Conservation (phyloP, 2,113 vertebrate genomes). For the Actenoides hombroni region DNA sequence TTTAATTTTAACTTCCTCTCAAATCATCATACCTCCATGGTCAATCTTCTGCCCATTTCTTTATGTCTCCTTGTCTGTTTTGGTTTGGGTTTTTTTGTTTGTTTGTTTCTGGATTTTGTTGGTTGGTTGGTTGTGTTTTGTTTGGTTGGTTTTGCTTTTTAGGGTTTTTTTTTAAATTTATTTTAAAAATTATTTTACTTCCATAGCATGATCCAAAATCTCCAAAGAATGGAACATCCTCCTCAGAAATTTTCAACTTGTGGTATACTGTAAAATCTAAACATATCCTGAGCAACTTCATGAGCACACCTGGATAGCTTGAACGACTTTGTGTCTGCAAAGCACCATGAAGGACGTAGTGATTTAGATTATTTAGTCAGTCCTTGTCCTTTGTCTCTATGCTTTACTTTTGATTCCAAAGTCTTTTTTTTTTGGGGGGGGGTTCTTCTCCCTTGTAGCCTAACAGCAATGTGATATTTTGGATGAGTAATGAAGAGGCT, state of each 20-base stretch:
- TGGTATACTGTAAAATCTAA: neutral
- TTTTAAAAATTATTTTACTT: neutral
- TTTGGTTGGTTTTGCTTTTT: neutral
- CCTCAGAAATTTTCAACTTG: neutral
- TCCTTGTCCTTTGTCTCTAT: neutral
- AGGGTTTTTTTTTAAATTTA: too few species aligned
- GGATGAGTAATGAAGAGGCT: neutral
- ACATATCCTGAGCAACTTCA: neutral
- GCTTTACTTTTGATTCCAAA: neutral
- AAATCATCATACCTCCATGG: neutral
- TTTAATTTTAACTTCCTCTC: slow-evolving; percentile 45
- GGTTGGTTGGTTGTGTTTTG: neutral
- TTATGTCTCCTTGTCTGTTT: neutral
- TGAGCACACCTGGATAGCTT: neutral
- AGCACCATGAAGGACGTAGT: neutral
- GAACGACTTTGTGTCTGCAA: neutral
- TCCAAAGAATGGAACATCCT: neutral
- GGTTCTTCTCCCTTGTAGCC: neutral
- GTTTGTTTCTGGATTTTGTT: neutral
- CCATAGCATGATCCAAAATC: neutral
- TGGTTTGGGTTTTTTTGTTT: too few species aligned
- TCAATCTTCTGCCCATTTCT: neutral
- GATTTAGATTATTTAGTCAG: neutral
- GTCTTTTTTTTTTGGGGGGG: neutral
- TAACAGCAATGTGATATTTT: neutral